Evolutionary conservation across 2,888 invertebrate species (phyloP).

Genomic region (Dendrolimus houi): DNA sequence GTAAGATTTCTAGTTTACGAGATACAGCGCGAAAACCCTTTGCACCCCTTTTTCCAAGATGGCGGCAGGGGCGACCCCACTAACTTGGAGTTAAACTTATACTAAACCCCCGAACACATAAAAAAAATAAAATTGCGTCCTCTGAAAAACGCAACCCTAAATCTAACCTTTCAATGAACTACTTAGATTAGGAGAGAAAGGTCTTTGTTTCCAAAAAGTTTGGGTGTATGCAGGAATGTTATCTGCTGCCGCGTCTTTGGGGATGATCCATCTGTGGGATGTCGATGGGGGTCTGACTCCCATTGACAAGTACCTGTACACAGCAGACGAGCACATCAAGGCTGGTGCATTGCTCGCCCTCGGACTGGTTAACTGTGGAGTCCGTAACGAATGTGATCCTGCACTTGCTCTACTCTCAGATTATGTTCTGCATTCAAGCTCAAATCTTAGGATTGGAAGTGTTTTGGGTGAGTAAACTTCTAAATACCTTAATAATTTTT

Average conservation of each 20-base stretch:
- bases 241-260: slow-evolving; percentile 97
- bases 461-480: slow-evolving; percentile 71
- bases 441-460: slow-evolving; percentile 90
- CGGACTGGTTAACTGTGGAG: slow-evolving; percentile 98
- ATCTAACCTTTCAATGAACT: no score
- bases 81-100: no score
- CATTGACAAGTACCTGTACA: slow-evolving; percentile 98
- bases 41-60: no score
- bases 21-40: no score
- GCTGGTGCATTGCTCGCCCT: slow-evolving; percentile 97
- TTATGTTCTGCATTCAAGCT: slow-evolving; percentile 91
- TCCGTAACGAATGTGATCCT: slow-evolving; percentile 98
- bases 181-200: not conserved
- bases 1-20: no score
- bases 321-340: slow-evolving; percentile 96
- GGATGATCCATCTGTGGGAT: slow-evolving; percentile 97
- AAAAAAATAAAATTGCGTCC: no score
- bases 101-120: no score
- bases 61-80: no score
- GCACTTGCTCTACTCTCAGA: slow-evolving; percentile 96
- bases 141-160: no score
- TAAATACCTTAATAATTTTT: no score
- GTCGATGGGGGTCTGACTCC: slow-evolving; percentile 98
- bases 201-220: not conserved
- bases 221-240: slow-evolving; percentile 82